Conservation (phyloP, 2,113 vertebrate species). For the Piaya cayana region DNA sequence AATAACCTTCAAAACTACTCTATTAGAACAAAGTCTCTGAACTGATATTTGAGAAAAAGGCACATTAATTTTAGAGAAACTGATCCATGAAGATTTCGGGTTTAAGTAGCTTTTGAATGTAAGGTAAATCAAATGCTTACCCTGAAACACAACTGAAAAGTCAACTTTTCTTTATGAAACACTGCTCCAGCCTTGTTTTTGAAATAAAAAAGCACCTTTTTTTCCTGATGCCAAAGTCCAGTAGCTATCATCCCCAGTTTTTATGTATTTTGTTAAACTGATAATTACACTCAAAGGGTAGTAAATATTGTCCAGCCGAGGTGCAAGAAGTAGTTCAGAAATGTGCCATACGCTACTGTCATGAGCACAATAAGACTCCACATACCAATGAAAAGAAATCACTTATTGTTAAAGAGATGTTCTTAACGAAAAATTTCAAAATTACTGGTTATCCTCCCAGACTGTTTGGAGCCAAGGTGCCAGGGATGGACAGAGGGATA, state of each 20-base stretch:
- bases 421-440: conserved; percentile 36
- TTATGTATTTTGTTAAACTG: background rate
- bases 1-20: background rate
- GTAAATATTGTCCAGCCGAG: background rate
- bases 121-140: background rate
- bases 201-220: background rate
- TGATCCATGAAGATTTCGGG: background rate
- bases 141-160: background rate
- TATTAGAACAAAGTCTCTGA: background rate
- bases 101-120: background rate
- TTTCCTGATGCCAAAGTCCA: conserved; percentile 30
- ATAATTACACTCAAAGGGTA: background rate
- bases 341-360: background rate
- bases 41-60: background rate
- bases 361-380: background rate
- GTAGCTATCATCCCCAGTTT: background rate
- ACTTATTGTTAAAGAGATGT: background rate
- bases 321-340: background rate
- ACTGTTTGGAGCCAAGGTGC: conserved; percentile 76
- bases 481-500: conserved; percentile 67
- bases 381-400: background rate
- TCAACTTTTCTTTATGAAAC: background rate
- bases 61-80: background rate
- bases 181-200: background rate
- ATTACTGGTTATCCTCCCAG: conserved; percentile 53